Base-by-base conservation (phyloP, 2,888 invertebrate species). In the Apoda limacodes region DNA sequence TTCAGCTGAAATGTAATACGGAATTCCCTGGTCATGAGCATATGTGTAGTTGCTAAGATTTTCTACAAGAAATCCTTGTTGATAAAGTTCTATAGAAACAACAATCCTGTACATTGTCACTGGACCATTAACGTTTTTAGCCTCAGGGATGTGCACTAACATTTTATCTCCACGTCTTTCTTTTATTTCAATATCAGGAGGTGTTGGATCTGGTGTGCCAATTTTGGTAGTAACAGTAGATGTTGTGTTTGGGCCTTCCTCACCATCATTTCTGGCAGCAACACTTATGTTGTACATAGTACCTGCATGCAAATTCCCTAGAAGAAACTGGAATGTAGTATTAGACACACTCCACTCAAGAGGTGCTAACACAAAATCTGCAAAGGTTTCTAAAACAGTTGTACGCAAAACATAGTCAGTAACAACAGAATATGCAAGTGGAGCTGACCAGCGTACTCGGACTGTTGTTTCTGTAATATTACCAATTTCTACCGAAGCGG, bases 1-100 rank as follows among this genome's bases (percentile, higher is more conserved):
- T 61, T 93, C 90, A 1, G 92, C 95, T 4, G 93, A 84, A 15
- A 95, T 88, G 55, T 95, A 95, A 59, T 92, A 94, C 2, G 88
- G 86, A 3, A 88, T 60, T 1, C 88, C 89, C 37, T 88, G 85
- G 22, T 84, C 82, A 29, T 72, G 70, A 0, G 95, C 88, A 48
- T 84, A 83, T 33, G 85, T 67, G 65, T 86, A 88, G 51, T 87
- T 84, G n/a, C 83, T 83, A 9, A 88, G 76, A 29, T 78, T 82
- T 19, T 84, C 83, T 32, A 69, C 72, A 40, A 84, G 86, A 52
- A 86, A 88, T 11, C 83, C 85, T 60, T 84, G 87, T 55, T 78
- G 84, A 42, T 80, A 83, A 31, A 85, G 81, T 30, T 87, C 84
- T 43, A 88, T 85, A 14, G 90, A 85, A 1, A 93, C 86, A 22